Evolutionary conservation across 2,797 vertebrate species (phyloP).

Genomic region (Borostomias antarcticus): DNA sequence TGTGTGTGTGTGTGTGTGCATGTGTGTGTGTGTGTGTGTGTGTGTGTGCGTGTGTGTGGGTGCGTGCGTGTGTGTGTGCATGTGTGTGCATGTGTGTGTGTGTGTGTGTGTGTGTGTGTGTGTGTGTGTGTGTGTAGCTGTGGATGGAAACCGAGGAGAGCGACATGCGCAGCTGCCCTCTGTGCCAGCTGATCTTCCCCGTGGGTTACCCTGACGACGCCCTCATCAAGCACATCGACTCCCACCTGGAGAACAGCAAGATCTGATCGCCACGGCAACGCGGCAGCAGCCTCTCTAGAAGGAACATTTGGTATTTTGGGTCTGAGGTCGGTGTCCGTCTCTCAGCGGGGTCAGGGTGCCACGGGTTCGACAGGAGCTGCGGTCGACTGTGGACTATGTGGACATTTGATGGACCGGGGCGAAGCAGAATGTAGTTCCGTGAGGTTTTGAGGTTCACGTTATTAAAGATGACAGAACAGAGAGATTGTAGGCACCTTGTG

Average conservation of each 20-base stretch:
- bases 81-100: background rate
- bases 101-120: constrained; percentile 30
- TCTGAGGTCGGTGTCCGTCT: no score
- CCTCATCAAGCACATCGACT: constrained; percentile 98
- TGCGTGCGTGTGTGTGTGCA: background rate
- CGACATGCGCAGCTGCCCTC: constrained; percentile 92
- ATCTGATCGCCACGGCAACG: constrained; percentile 81
- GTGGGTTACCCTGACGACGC: constrained; percentile 94
- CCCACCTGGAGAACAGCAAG: constrained; percentile 98
- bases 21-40: constrained; percentile 14
- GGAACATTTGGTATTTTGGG: no score
- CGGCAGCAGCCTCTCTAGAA: constrained; percentile 29
- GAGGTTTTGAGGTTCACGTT: constrained; percentile 36
- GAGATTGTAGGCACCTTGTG: constrained; percentile 37
- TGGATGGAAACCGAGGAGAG: constrained; percentile 96
- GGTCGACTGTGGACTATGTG: constrained; percentile 35
- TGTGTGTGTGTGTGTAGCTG: constrained; percentile 74
- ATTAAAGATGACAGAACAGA: constrained; percentile 46
- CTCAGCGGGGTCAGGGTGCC: constrained; percentile 25
- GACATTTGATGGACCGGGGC: constrained; percentile 22
- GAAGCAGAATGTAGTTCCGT: constrained; percentile 15
- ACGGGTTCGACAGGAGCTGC: constrained; percentile 27
- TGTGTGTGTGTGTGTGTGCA: constrained; percentile 19
- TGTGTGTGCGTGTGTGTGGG: constrained; percentile 14
- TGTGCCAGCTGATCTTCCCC: constrained; percentile 95